Conservation (phyloP, 2,888 invertebrate genomes). For the Rhogogaster chlorosoma region DNA sequence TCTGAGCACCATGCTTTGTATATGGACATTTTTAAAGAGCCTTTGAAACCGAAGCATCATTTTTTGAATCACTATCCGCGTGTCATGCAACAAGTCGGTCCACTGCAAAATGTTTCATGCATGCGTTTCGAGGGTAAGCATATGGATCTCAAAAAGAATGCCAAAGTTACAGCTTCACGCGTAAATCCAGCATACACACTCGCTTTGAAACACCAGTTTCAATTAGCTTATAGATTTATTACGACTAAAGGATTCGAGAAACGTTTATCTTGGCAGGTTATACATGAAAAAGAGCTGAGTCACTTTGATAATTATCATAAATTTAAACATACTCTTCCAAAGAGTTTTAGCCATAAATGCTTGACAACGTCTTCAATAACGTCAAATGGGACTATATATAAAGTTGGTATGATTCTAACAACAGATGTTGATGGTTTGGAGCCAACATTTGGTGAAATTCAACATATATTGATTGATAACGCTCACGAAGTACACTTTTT, state of each 20-base stretch:
- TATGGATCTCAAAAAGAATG: neutral
- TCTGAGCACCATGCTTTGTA: slow-evolving; percentile 50
- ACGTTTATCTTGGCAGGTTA: neutral
- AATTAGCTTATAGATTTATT: slow-evolving; percentile 5
- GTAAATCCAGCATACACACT: slow-evolving; percentile 7
- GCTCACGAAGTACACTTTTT: no score
- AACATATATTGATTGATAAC: no score
- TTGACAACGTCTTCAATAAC: neutral
- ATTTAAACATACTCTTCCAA: slow-evolving; percentile 12
- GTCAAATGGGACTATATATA: neutral
- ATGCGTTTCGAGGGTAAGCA: slow-evolving; percentile 24
- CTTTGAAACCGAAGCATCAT: slow-evolving; percentile 35
- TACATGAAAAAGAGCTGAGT: neutral
- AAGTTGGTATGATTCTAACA: no score
- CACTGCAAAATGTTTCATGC: slow-evolving; percentile 14
- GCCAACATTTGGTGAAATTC: no score
- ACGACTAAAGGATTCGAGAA: neutral
- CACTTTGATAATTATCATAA: neutral
- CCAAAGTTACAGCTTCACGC: neutral
- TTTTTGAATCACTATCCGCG: slow-evolving; percentile 38
- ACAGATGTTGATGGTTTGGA: no score
- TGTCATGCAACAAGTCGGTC: slow-evolving; percentile 43
- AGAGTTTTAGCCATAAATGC: neutral
- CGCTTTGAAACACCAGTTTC: neutral
- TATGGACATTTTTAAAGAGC: slow-evolving; percentile 40